Evolutionary conservation across 2,113 vertebrate species (phyloP), one percentile per base, ranked within the genome.

Genomic region (Hystrix cristata): DNA sequence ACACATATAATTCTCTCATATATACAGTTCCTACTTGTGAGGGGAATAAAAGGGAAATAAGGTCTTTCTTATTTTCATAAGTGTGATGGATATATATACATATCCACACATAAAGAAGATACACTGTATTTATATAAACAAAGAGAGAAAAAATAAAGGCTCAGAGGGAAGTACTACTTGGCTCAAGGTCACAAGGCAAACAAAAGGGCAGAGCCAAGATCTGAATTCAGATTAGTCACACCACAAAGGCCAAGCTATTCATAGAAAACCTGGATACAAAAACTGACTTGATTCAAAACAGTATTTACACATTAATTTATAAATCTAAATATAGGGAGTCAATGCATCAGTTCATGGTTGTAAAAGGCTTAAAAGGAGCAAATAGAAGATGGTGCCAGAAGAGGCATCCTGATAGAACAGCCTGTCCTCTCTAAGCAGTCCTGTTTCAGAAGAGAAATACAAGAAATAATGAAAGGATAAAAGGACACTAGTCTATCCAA

Each of bases 201-300:
- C 13, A 53, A 72, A 67, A 91, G 72, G 72, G 53, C 25, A 76
- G 55, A 83, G 29, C 27, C 48, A 78, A 55, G 57, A 86, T 57
- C n/a, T 91, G 55, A 95, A 97, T 94, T 94, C 64, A 90, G 9
- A 91, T 91, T 71, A 94, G 34, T 72, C 89, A 86, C 34, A 71
- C 4, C 46, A 84, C 65, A 76, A 96, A 92, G 48, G 81, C 25
- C 71, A 92, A 76, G n/a, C 46, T 95, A 95, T 94, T 92, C 69
- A 87, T 6, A 71, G 81, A 65, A 95, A 96, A 86, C 7, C 53
- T 51, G 60, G 38, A 76, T 5, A 91, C 51, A 64, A 83, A 95
- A 81, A 74, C n/a, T 59, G 48, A 81, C 29, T 48, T 90, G 53
- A 88, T 21, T 94, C 82, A 91, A 83, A 85, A 78, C 5, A 67